phyloP scores from a whole-genome alignment of 1,140 invertebrate genomes.

The Neuroterus valhalla region DNA sequence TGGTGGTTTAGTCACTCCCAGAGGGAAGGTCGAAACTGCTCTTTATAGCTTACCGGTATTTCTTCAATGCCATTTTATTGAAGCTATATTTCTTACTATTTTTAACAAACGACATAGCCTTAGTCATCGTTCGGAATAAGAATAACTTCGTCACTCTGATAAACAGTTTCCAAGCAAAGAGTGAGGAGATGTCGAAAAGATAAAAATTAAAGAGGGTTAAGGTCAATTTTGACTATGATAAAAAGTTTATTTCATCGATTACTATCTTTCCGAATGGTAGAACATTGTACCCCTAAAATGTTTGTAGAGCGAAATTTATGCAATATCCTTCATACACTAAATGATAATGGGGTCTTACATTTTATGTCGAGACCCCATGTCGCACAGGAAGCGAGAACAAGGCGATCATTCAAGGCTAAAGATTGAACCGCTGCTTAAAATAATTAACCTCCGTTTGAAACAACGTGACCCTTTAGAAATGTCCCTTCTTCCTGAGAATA shows the following conservation, averaged over 20 bases:
- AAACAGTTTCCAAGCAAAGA: not conserved
- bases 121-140: not conserved
- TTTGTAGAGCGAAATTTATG: not conserved
- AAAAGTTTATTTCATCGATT: no score
- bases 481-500: slow-evolving; percentile 14
- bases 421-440: slow-evolving; percentile 22
- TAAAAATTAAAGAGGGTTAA: not conserved
- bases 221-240: no score
- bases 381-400: slow-evolving; percentile 15
- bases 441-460: slow-evolving; percentile 24
- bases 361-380: slow-evolving; percentile 16
- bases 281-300: no score
- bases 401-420: slow-evolving; percentile 25
- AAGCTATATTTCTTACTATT: not conserved
- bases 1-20: no score
- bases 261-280: no score
- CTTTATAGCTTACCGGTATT: not conserved
- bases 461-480: slow-evolving; percentile 10
- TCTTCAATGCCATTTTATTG: not conserved
- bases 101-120: not conserved
- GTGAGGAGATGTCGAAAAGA: not conserved
- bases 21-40: no score
- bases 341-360: not conserved
- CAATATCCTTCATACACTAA: slow-evolving; percentile 1
- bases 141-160: not conserved